These are phyloP conservation scores for Ophion costatus DNA, from an alignment of 2,888 invertebrate genomes.

Conservation along the genomic window DNA sequence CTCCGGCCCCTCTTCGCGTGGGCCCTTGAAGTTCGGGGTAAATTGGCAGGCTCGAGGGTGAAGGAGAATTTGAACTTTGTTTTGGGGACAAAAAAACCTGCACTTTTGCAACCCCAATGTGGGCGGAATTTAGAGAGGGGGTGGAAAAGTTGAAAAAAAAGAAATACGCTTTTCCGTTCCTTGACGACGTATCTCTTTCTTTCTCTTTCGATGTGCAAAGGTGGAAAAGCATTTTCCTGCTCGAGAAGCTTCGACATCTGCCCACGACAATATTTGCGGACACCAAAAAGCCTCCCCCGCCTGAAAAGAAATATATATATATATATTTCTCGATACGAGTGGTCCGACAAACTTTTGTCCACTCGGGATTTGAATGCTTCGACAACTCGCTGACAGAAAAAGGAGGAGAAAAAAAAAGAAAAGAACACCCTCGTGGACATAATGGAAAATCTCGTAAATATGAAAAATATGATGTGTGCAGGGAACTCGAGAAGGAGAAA, in stretches of 20 bases:
- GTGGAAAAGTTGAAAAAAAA: too few relatives aligned
- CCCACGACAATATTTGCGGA: conserved; percentile 81
- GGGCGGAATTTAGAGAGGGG: too few relatives aligned
- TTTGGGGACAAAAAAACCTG: too few relatives aligned
- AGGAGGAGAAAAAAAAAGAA: neutral
- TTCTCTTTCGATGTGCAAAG: neutral
- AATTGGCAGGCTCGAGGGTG: too few relatives aligned
- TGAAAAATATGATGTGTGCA: conserved; percentile 72
- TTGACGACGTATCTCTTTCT: too few relatives aligned
- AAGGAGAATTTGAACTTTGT: too few relatives aligned
- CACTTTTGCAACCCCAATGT: too few relatives aligned
- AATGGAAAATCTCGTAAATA: conserved; percentile 79
- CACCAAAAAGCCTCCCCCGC: conserved; percentile 61
- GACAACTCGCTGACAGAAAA: conserved; percentile 62
- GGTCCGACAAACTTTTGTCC: conserved; percentile 80
- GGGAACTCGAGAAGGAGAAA: neutral
- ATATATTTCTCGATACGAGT: conserved; percentile 36
- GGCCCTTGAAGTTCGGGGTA: conserved; percentile 16
- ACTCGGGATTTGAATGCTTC: conserved; percentile 78
- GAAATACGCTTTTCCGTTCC: too few relatives aligned
- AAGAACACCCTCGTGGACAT: conserved; percentile 71
- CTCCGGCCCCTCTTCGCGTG: neutral
- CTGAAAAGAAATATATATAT: neutral
- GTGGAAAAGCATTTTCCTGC: conserved; percentile 43
- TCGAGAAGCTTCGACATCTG: conserved; percentile 74